Conservation (phyloP, 2,797 vertebrate species). For the Gymnodraco acuticeps region DNA sequence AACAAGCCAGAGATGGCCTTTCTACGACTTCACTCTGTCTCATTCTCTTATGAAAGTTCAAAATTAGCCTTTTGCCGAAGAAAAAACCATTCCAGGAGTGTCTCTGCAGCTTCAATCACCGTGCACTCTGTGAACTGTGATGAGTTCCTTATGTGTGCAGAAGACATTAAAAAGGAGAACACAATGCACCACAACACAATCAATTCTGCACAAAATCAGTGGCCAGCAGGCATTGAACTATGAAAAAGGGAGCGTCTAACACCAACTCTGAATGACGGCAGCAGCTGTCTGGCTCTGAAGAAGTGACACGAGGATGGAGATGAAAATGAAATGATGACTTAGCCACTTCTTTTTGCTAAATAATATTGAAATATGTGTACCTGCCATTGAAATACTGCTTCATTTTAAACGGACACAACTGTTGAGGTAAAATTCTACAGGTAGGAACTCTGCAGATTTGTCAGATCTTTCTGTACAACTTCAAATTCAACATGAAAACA, state of each 20-base stretch:
- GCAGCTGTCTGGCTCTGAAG: conserved; percentile 57
- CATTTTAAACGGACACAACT: conserved; percentile 12
- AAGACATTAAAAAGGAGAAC: conserved; percentile 55
- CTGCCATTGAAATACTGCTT: background rate
- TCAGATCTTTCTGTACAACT: conserved; percentile 34
- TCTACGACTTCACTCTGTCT: conserved; percentile 32
- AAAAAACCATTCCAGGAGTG: conserved; percentile 58
- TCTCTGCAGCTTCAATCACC: conserved; percentile 49
- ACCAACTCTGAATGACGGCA: conserved; percentile 48
- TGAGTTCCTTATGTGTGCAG: conserved; percentile 60
- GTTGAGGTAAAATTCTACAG: conserved; percentile 19
- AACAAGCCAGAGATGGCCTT: conserved; percentile 50
- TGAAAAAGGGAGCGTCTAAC: conserved; percentile 62
- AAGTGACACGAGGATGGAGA: conserved; percentile 52
- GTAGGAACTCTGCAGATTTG: conserved; percentile 32
- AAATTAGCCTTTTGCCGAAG: conserved; percentile 36
- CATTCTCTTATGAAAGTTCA: conserved; percentile 7
- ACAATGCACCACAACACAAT: conserved; percentile 46
- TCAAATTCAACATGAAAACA: conserved; percentile 48
- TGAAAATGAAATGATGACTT: conserved; percentile 44
- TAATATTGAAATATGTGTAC: conserved; percentile 11
- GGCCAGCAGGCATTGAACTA: conserved; percentile 57
- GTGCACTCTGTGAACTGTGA: conserved; percentile 46
- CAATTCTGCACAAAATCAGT: conserved; percentile 35
- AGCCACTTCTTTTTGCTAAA: conserved; percentile 15